phyloP scores from a whole-genome alignment of 2,888 invertebrate genomes.

The Aricia artaxerxes region DNA sequence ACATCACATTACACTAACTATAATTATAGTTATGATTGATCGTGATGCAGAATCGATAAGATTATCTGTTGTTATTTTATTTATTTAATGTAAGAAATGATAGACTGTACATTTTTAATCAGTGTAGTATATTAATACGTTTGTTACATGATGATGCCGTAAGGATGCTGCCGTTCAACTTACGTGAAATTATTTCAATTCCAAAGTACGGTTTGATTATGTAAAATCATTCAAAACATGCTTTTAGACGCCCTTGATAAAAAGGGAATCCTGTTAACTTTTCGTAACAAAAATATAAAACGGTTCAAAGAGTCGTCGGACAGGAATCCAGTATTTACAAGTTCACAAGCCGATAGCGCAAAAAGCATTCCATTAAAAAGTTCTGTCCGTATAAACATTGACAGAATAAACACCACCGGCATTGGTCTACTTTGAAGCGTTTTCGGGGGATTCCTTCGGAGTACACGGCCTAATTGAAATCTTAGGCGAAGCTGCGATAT shows the following conservation, averaged over 20 bases:
- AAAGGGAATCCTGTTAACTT: slow-evolving; percentile 12
- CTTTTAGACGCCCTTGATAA: neutral
- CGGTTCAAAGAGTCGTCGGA: neutral
- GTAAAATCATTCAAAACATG: neutral
- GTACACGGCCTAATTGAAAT: slow-evolving; percentile 39
- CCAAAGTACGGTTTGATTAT: neutral
- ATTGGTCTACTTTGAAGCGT: slow-evolving; percentile 36
- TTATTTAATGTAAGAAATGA: too few relatives aligned
- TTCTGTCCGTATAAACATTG: slow-evolving; percentile 39
- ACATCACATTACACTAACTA: too few relatives aligned
- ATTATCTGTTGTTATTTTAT: too few relatives aligned
- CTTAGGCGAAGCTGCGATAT: slow-evolving; percentile 51
- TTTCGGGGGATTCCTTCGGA: slow-evolving; percentile 37
- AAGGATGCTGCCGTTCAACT: neutral
- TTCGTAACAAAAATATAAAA: slow-evolving; percentile 22
- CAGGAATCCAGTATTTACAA: slow-evolving; percentile 19
- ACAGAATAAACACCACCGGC: slow-evolving; percentile 39
- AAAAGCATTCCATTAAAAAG: slow-evolving; percentile 38
- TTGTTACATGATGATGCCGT: neutral
- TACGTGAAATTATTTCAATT: neutral
- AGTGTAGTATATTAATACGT: too few relatives aligned
- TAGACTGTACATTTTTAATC: too few relatives aligned
- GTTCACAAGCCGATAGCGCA: slow-evolving; percentile 29
- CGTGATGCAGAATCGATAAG: too few relatives aligned
- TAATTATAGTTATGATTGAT: too few relatives aligned